phyloP scores from a whole-genome alignment of 2,113 vertebrate species.

The Entelurus aequoreus region DNA sequence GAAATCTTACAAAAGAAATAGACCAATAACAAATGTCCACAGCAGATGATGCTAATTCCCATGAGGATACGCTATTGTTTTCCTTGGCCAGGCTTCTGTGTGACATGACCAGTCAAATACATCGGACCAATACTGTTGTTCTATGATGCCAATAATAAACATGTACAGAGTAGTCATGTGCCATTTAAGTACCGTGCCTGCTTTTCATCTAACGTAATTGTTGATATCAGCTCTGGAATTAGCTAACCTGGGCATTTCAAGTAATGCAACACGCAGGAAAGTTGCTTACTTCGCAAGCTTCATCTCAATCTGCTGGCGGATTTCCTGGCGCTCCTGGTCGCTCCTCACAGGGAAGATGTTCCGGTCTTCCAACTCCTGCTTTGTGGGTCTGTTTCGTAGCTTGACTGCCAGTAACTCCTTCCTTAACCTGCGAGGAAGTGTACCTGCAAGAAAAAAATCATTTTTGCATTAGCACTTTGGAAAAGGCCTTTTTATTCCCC shows the following conservation, averaged over 20 bases:
- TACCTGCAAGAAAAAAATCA: slow-evolving; percentile 70
- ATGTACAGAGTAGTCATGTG: too few species aligned
- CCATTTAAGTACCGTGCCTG: too few species aligned
- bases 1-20: too few species aligned
- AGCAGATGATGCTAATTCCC: too few species aligned
- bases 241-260: neutral
- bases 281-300: slow-evolving; percentile 91
- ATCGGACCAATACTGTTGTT: too few species aligned
- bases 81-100: too few species aligned
- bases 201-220: too few species aligned
- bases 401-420: slow-evolving; percentile 93
- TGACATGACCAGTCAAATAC: too few species aligned
- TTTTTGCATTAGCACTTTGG: slow-evolving; percentile 9
- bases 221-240: too few species aligned
- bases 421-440: slow-evolving; percentile 91
- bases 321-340: slow-evolving; percentile 92
- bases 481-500: slow-evolving; percentile 2
- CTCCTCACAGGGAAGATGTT: slow-evolving; percentile 95
- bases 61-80: too few species aligned
- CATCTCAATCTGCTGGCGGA: slow-evolving; percentile 96
- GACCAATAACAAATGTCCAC: too few species aligned
- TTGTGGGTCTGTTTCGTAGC: slow-evolving; percentile 90
- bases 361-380: slow-evolving; percentile 92
- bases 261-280: neutral
- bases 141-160: too few species aligned